Evolutionary conservation across 1,140 invertebrate species (phyloP), one percentile per base, ranked within the genome.

Genomic region (Cheumatopsyche charites): DNA sequence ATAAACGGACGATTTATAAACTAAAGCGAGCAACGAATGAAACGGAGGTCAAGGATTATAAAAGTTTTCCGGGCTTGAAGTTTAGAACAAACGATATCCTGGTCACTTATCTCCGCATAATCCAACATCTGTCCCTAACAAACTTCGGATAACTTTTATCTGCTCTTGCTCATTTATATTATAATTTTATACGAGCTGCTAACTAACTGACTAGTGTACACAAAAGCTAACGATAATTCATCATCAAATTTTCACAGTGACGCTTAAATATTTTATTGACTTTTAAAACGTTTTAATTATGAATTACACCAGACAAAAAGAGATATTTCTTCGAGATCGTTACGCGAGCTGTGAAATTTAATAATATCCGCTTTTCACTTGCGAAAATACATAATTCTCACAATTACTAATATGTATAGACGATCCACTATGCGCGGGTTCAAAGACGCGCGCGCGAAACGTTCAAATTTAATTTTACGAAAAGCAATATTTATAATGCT

Each of bases 71-170:
- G 19, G 43, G 36, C 13, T 23, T 21, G 43, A 66, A 66, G 63
- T 66, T 58, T 66, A 47, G 12, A 43, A 45, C 41, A 66, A 66
- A 66, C 26, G 63, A 66, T 66, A 66, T 66, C 43, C 63, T 26
- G 63, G 63, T 66, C 63, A 66, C 63, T 66, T 66, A 42, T 66
- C 63, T 66, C 43, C 19, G 43, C 26, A 47, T 42, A 66, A 66
- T 66, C 63, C 23, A 43, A 66, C 63, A 66, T 66, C 41, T 66
- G 63, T 66, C 41, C 43, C 41, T 47, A 42, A 66, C 63, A 66
- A 66, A 66, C 63, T 66, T 66, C 23, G n/a, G 0, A 42, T 1
- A 45, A 66, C 63, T 58, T 58, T 58, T 58, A 58, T 58, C 55
- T 23, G 23, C 13, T 58, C 7, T 25, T 23, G 19, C 55, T 58